Evolutionary conservation across 37 sponge, comb jelly and placozoan species (phyloP), one percentile per base, ranked within the genome.

Genomic region (Haliclona indistincta): DNA sequence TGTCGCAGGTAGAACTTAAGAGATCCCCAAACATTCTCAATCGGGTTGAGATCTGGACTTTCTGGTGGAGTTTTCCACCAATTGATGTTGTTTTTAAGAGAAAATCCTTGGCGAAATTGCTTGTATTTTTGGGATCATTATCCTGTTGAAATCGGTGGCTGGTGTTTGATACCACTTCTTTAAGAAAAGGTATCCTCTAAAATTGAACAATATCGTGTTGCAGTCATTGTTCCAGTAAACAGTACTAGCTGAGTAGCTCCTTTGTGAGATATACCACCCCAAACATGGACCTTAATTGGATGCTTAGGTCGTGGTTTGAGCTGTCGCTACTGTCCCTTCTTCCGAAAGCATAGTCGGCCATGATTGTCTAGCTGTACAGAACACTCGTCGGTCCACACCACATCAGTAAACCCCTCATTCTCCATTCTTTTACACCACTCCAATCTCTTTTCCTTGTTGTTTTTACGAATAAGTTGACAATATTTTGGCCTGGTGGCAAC

Each of bases 1-100:
- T 15, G 15, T 15, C 15, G 10, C 51, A 47, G 15, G 51, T 47
- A 47, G 10, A 17, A 47, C 51, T 47, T 47, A n/a, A 58, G 60
- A 20, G 43, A 63, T 38, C 37, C 15, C 79, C 79, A 79, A 8
- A 79, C 39, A 13, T 68, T 38, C 40, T 79, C 70, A 32, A 68
- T 79, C 1, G 70, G 79, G 34, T 79, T 79, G 19, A 79, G 10
- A 26, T 79, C 79, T 23, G 79, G 66, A 38, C 70, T 38, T 3
- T 64, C 65, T 22, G 79, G 45, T 20, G 79, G 79, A 38, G 70
- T 68, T 8, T 56, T 52, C 70, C 79, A 79, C 79, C 70, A 79
- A 23, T 67, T 68, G 11, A 79, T 65, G 22, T 45, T 34, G 19
- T 79, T 54, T 15, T 54, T 32, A 33, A 58, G 6, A 45, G 39